A percentile compares a stretch with the other conserved stretches of the same genome.
These are phyloP conservation scores for Ostrea denselamellosa DNA, from an alignment of 1,140 invertebrate genomes.

Conservation along the genomic window DNA sequence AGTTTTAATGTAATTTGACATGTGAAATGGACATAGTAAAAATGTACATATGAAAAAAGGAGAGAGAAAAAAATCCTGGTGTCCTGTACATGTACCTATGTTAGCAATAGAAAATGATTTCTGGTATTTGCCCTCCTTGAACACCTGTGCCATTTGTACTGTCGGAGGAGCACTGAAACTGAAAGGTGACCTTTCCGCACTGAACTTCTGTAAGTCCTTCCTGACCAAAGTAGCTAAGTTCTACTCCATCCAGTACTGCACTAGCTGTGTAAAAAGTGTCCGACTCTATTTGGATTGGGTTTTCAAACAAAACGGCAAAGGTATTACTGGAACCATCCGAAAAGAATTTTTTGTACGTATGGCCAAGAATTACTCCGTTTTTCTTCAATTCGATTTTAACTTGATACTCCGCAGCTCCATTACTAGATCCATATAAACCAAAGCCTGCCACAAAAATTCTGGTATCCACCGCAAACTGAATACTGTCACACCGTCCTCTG, in stretches of 20 bases:
- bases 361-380: slow-evolving; percentile 87
- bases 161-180: slow-evolving; percentile 92
- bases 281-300: slow-evolving; percentile 89
- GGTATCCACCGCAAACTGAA: slow-evolving; percentile 90
- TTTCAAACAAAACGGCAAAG: slow-evolving; percentile 91
- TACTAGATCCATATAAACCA: slow-evolving; percentile 92
- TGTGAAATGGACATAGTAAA: too few relatives aligned
- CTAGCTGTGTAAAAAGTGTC: slow-evolving; percentile 92
- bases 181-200: slow-evolving; percentile 87
- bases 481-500: slow-evolving; percentile 90
- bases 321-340: slow-evolving; percentile 89
- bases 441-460: slow-evolving; percentile 92
- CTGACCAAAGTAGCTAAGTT: slow-evolving; percentile 94
- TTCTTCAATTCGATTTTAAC: slow-evolving; percentile 89
- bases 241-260: slow-evolving; percentile 89
- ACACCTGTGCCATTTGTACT: slow-evolving; percentile 94
- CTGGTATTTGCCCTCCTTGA: slow-evolving; percentile 94
- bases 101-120: slow-evolving; percentile 88
- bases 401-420: slow-evolving; percentile 89
- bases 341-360: slow-evolving; percentile 87
- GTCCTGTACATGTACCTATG: too few relatives aligned
- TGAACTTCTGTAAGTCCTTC: slow-evolving; percentile 86
- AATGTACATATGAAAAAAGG: too few relatives aligned
- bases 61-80: too few relatives aligned
- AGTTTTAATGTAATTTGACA: too few relatives aligned